A percentile compares a stretch with the other conserved stretches of the same genome.
Conservation (phyloP, 2,888 invertebrate species). For the Cosmopolites sordidus region DNA sequence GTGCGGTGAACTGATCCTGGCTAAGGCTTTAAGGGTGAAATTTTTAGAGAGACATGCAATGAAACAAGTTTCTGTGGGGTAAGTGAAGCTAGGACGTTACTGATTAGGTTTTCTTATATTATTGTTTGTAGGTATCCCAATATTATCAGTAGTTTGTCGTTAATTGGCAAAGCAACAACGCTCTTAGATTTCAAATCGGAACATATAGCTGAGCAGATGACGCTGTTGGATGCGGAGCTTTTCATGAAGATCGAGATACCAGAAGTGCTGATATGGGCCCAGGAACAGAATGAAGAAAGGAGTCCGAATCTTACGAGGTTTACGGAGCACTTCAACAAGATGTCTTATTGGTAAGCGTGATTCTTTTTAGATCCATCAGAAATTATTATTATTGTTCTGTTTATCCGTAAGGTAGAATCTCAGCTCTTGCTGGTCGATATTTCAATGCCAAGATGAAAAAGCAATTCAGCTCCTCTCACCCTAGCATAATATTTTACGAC, state of each 20-base stretch:
- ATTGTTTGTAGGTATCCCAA: slow-evolving; percentile 17
- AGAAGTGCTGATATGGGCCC: slow-evolving; percentile 95
- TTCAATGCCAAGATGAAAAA: too few relatives aligned
- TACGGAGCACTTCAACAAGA: slow-evolving; percentile 99
- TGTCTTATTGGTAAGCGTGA: slow-evolving; percentile 85
- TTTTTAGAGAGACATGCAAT: slow-evolving; percentile 74
- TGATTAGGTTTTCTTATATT: too few relatives aligned
- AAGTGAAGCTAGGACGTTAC: slow-evolving; percentile 7
- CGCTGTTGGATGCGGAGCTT: slow-evolving; percentile 87
- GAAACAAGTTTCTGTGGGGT: slow-evolving; percentile 37
- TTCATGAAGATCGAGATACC: slow-evolving; percentile 96
- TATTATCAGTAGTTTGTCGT: slow-evolving; percentile 34
- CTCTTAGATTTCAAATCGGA: slow-evolving; percentile 90
- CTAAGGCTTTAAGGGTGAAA: slow-evolving; percentile 84
- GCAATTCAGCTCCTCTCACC: too few relatives aligned
- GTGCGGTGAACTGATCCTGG: slow-evolving; percentile 87
- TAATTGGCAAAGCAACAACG: slow-evolving; percentile 53
- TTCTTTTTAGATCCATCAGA: too few relatives aligned
- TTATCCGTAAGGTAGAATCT: too few relatives aligned
- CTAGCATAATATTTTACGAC: too few relatives aligned
- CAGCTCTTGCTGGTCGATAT: too few relatives aligned
- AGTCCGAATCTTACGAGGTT: slow-evolving; percentile 95
- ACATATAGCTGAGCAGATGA: slow-evolving; percentile 98
- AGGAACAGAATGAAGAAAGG: slow-evolving; percentile 94
- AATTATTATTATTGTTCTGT: too few relatives aligned